Base-by-base conservation (phyloP, 2,797 vertebrate genomes). In the Sebastes flavidus region DNA sequence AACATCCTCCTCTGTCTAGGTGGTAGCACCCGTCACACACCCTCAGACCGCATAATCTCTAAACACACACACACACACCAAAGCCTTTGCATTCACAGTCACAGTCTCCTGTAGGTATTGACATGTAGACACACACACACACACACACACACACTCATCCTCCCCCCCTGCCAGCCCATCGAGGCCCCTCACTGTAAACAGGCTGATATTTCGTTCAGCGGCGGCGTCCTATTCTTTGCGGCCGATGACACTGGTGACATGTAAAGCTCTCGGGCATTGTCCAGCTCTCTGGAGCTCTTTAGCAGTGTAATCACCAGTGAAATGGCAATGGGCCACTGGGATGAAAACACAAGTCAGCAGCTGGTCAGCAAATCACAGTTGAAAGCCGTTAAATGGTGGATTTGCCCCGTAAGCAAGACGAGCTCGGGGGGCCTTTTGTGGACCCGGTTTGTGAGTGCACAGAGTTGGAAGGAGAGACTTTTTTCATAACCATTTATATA, bases 311-410 rank as follows among this genome's bases (percentile, higher is more conserved):
- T 95, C 93, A 78, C 87, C 91, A 81, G 90, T 91, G 83, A 92
- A 94, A 92, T 87, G 85, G 88, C 91, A 91, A 79, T 46, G 78
- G 91, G 87, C 92, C 82, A 85, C 88, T 22, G 69, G 77, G 87
- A 89, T 90, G 91, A 95, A 96, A 94, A 90, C 91, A 93, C 88
- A 92, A 74, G 95, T 97, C 97, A 98, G 97, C 97, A 97, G 91
- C 96, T 97, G 95, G 96, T 96, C 96, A 97, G 96, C 94, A 93
- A 95, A 96, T 97, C 96, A 95, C 95, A 91, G 93, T 87, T 91
- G 94, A 95, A 96, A 95, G 89, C 88, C 75, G 75, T 83, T 93
- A 88, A 94, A 93, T 86, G 80, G 74, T 46, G 80, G 93, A 95
- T 94, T 80, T 95, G 94, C 95, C 67, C 73, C 11, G 94, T 96